Evolutionary conservation across 2,113 vertebrate genomes (phyloP).

Genomic region (Oriolus oriolus): DNA sequence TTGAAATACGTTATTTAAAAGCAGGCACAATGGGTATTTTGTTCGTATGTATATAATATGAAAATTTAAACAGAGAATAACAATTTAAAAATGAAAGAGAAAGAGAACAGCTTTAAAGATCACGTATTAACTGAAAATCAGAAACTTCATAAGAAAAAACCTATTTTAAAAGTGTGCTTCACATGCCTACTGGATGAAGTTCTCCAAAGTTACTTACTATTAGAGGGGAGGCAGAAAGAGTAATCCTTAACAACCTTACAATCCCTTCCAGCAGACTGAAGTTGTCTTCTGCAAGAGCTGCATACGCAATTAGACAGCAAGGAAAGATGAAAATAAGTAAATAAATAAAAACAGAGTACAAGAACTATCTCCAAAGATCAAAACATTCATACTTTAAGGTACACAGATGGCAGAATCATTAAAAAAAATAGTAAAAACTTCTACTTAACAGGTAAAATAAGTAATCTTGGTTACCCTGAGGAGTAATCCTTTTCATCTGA

Average conservation of each 20-base stretch:
- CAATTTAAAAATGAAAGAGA: background rate
- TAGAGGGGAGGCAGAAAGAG: background rate
- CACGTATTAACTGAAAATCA: background rate
- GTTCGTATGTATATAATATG: background rate
- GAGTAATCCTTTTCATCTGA: background rate
- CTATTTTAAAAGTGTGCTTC: background rate
- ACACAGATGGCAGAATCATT: background rate
- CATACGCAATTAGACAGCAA: background rate
- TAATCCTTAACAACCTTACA: background rate
- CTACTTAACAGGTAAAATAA: background rate
- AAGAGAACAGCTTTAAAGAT: background rate
- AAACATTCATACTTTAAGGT: background rate
- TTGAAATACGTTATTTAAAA: background rate
- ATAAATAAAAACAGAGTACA: background rate
- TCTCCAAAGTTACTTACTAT: background rate
- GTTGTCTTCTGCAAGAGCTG: background rate
- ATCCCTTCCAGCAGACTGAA: background rate
- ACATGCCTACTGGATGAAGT: background rate
- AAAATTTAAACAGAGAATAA: background rate
- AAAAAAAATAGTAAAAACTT: background rate
- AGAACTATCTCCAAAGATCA: background rate
- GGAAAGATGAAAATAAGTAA: background rate
- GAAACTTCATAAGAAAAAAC: background rate
- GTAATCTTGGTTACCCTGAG: background rate
- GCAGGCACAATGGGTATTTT: background rate